A percentile compares a stretch with the other conserved stretches of the same genome.
Evolutionary conservation across 1,140 invertebrate genomes (phyloP).

Genomic region (Drosophila dunni): DNA sequence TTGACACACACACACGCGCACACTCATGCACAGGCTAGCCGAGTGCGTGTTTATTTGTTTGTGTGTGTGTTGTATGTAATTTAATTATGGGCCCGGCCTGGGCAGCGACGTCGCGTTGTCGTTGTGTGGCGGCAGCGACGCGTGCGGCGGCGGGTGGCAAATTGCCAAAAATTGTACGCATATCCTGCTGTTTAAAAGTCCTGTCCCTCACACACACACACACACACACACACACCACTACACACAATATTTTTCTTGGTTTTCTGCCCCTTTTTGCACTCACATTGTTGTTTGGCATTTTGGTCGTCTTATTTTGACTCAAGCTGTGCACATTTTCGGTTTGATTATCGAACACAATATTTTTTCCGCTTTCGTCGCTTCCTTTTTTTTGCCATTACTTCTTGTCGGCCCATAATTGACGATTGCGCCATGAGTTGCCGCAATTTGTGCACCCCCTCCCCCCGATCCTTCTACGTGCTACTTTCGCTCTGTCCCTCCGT

Average conservation of each 20-base stretch:
- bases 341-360: slow-evolving; percentile 83
- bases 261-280: slow-evolving; percentile 65
- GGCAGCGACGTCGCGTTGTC: slow-evolving; percentile 22
- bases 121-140: slow-evolving; percentile 28
- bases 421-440: slow-evolving; percentile 80
- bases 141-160: slow-evolving; percentile 79
- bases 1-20: neutral
- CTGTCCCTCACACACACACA: slow-evolving; percentile 14
- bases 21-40: slow-evolving; percentile 38
- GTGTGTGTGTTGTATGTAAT: slow-evolving; percentile 68
- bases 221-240: neutral
- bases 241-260: slow-evolving; percentile 48
- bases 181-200: slow-evolving; percentile 82
- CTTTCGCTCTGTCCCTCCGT: neutral
- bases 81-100: slow-evolving; percentile 73
- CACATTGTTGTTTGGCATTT: slow-evolving; percentile 44
- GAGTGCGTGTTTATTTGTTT: neutral
- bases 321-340: slow-evolving; percentile 82
- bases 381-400: slow-evolving; percentile 41
- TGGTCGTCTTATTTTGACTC: slow-evolving; percentile 70
- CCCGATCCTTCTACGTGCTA: neutral
- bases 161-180: slow-evolving; percentile 81
- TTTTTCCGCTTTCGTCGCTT: slow-evolving; percentile 72
- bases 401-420: slow-evolving; percentile 80
- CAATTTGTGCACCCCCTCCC: slow-evolving; percentile 47